Base-by-base conservation (phyloP, 2,113 vertebrate genomes). In the Parus major region DNA sequence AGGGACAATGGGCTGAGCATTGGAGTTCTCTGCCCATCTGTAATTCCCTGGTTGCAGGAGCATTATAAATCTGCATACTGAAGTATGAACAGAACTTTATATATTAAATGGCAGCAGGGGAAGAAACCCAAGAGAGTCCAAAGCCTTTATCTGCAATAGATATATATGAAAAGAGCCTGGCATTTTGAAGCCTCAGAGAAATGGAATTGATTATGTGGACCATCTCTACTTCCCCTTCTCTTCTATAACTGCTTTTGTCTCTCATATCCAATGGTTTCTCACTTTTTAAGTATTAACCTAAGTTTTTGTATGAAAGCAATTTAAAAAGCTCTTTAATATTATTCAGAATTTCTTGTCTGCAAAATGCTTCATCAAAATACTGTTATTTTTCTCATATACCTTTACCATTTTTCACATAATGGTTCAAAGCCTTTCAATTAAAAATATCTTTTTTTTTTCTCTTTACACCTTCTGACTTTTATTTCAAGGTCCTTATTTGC, bases 181-280 rank as follows among this genome's bases (percentile, higher is more conserved):
- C 65, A 56, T 94, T 96, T 88, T 83, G 88, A 95, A 90, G 23
- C 31, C 85, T 78, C 42, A 83, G 44, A 86, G 90, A 90, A 94
- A 70, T 52, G 14, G 68, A 92, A 83, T 27, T 83, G 41, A 56
- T 93, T 92, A 68, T 73, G 27, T 2, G 1, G 39, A 57, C 18
- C 77, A 25, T 55, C 71, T 85, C 59, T 91, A 0, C 46, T 46
- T 79, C 25, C 11, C 13, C 27, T 24, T 90, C 14, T 49, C 28
- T 79, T 21, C 7, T 61, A 4, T 28, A 69, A 57, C 46, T 1
- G 3, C 17, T 18, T 63, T 71, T 66, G 27, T 79, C 53, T 90
- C 27, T 77, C 41, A 18, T n/a, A 61, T 24, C 50, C 10, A 47
- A 65, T 64, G 46, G 42, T 52, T 80, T 80, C 50, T 80, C 17